These are phyloP conservation scores for Whitmania pigra DNA, from an alignment of 1,140 invertebrate genomes.

Conservation along the genomic window DNA sequence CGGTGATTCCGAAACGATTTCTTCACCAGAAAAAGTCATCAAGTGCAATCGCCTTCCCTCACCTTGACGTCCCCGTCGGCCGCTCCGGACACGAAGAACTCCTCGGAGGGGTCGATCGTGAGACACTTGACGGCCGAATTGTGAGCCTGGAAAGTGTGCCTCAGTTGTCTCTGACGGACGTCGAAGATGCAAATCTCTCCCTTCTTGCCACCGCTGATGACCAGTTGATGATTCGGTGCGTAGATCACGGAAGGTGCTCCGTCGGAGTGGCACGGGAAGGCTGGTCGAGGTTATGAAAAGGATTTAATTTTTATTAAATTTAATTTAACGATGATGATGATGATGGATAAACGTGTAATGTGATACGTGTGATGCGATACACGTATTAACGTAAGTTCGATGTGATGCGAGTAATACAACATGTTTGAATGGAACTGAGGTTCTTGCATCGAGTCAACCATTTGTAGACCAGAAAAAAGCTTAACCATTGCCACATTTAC, in stretches of 20 bases:
- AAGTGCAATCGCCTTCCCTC: conserved; percentile 15
- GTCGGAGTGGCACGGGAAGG: conserved; percentile 81
- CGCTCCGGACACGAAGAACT: conserved; percentile 90
- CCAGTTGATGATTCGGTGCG: conserved; percentile 74
- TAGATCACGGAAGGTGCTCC: conserved; percentile 71
- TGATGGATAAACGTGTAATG: no score
- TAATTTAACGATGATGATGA: no score
- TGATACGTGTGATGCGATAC: no score
- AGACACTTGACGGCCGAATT: conserved; percentile 86
- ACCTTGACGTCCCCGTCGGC: conserved; percentile 99
- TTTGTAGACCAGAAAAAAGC: neutral
- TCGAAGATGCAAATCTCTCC: conserved; percentile 91
- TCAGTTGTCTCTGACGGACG: conserved; percentile 69
- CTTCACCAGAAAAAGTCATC: no score
- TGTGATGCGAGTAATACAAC: neutral
- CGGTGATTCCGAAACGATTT: no score
- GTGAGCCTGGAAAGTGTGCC: conserved; percentile 80
- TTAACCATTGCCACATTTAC: no score
- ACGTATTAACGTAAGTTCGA: no score
- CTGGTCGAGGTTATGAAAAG: no score
- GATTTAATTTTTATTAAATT: no score
- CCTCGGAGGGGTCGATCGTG: conserved; percentile 81
- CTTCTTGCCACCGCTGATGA: conserved; percentile 84
- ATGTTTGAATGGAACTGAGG: neutral
- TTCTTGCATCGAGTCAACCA: neutral